A percentile compares a stretch with the other conserved stretches of the same genome.
phyloP scores from a whole-genome alignment of 2,113 vertebrate species.

The Hippolais icterina region DNA sequence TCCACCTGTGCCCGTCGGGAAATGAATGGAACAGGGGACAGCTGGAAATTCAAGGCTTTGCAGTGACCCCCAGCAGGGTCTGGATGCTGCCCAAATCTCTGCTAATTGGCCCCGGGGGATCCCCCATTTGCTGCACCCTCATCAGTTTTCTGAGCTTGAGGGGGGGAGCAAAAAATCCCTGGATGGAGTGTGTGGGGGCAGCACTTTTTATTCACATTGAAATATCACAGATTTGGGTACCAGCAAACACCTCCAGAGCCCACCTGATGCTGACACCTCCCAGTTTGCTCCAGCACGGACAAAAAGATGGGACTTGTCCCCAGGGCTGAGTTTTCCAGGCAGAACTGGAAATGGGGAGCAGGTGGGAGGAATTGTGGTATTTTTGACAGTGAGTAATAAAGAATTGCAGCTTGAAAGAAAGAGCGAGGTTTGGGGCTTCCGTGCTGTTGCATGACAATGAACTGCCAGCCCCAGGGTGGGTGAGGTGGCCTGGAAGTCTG shows the following conservation, averaged over 20 bases:
- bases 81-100: conserved; percentile 63
- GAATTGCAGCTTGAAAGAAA: not conserved
- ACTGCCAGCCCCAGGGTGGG: not conserved
- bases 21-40: not conserved
- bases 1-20: not conserved
- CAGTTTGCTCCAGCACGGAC: not conserved
- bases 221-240: not conserved
- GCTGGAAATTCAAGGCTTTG: conserved; percentile 36
- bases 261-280: not conserved
- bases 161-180: not conserved
- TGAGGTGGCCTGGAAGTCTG: not conserved
- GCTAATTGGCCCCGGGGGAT: conserved; percentile 66
- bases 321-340: not conserved
- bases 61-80: not conserved
- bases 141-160: not conserved
- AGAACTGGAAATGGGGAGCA: conserved; percentile 35
- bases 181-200: accelerated
- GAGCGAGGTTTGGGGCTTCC: not conserved
- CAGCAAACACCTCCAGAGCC: not conserved
- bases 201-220: not conserved
- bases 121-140: conserved; percentile 47
- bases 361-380: conserved; percentile 2
- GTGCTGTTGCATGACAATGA: not conserved
- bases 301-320: not conserved
- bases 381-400: conserved; percentile 28